Conservation (phyloP, 2,888 invertebrate species). For the Tenthredo notha region DNA sequence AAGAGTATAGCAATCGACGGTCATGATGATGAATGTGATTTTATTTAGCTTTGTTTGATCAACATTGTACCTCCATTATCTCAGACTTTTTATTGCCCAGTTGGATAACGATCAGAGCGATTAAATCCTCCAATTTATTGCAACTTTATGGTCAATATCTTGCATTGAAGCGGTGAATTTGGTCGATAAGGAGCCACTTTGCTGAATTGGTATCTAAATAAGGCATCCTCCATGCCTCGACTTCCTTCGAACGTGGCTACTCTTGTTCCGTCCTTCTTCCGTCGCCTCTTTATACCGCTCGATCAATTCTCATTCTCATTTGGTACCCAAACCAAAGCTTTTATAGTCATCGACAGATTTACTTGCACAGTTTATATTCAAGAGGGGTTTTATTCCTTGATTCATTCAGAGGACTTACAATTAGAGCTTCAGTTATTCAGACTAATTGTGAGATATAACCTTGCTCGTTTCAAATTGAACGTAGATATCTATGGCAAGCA, state of each 20-base stretch:
- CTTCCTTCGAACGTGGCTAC: neutral
- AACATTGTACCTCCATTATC: neutral
- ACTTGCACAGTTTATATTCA: neutral
- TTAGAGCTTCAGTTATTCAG: neutral
- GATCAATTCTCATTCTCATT: conserved; percentile 14
- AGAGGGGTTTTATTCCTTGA: neutral
- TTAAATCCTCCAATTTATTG: conserved; percentile 35
- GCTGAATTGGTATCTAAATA: conserved; percentile 41
- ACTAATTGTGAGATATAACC: neutral
- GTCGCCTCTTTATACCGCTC: neutral
- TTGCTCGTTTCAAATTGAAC: neutral
- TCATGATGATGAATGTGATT: neutral
- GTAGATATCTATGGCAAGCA: neutral
- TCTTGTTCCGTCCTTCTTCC: neutral
- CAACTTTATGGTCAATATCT: conserved; percentile 33
- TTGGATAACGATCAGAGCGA: conserved; percentile 19
- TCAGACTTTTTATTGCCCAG: neutral
- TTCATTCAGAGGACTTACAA: neutral
- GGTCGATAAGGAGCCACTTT: conserved; percentile 19
- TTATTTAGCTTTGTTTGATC: neutral
- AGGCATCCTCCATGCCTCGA: neutral
- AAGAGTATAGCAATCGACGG: neutral
- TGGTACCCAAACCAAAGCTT: neutral
- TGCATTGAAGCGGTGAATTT: conserved; percentile 1
- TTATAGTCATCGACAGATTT: conserved; percentile 26